Evolutionary conservation across 2,888 invertebrate genomes (phyloP), one percentile per base, ranked within the genome.

Genomic region (Sinelater perroti): DNA sequence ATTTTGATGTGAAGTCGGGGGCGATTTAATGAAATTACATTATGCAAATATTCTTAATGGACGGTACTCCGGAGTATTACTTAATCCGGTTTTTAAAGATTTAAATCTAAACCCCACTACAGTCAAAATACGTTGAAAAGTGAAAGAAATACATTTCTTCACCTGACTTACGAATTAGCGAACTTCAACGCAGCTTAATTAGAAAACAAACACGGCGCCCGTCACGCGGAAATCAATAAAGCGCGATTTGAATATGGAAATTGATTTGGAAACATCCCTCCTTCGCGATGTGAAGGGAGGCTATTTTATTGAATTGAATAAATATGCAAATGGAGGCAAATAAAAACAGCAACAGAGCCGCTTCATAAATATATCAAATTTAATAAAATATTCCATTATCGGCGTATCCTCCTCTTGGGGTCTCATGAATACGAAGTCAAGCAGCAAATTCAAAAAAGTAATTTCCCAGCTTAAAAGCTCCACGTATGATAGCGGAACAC

Each of bases 241-340:
- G 24, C 24, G 24, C 16, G 24, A 30, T 44, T 44, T 44, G 44
- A 44, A 44, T 44, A 44, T 30, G 28, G 30, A 30, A 44, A 44
- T 44, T 44, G 44, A 11, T 30, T 44, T 44, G n/a, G 17, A 28
- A 44, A 30, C 28, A 44, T 30, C 30, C 14, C 18, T n/a, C 20
- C 7, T 40, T 40, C 40, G 18, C 44, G 30, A 28, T 44, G 30
- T 30, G n/a, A 18, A 28, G 17, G 28, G 28, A 44, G 11, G 10
- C 18, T 28, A 28, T 30, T 26, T 16, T 40, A 20, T 30, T 17
- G 28, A 28, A 44, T 44, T 40, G 52, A 18, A 52, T 30, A 30
- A 40, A 42, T 44, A 44, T 51, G 40, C 28, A 51, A 51, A 40
- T 26, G 20, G 4, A 31, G 18, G 17, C 1, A 51, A 51, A 51